Evolutionary conservation across 2,888 invertebrate genomes (phyloP).

Genomic region (Scaptomyza flava): DNA sequence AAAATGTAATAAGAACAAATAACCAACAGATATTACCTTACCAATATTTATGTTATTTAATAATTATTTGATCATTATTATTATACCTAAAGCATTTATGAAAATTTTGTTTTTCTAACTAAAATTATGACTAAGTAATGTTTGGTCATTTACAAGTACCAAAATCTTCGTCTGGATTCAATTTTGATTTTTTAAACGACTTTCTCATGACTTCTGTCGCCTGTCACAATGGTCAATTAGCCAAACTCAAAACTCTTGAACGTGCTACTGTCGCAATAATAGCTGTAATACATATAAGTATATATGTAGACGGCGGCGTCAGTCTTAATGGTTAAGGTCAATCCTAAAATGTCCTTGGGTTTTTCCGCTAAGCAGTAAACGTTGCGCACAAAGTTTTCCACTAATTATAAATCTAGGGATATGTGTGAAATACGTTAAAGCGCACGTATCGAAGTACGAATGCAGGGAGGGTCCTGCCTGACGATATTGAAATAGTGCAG

Average conservation of each 20-base stretch:
- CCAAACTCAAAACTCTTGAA: constrained; percentile 14
- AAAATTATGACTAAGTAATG: background rate
- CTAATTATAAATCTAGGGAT: constrained; percentile 56
- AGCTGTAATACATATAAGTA: background rate
- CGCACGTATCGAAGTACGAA: constrained; percentile 54
- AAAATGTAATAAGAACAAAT: background rate
- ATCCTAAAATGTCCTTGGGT: constrained; percentile 45
- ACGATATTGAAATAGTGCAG: constrained; percentile 39
- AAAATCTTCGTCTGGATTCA: background rate
- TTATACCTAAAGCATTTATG: too few relatives aligned
- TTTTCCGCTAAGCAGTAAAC: constrained; percentile 32
- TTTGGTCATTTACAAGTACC: background rate
- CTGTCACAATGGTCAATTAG: constrained; percentile 49
- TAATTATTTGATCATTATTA: too few relatives aligned
- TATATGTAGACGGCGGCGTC: constrained; percentile 36
- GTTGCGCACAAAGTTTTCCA: constrained; percentile 60
- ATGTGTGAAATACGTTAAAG: constrained; percentile 63
- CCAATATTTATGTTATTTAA: too few relatives aligned
- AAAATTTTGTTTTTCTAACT: background rate
- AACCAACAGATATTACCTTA: too few relatives aligned
- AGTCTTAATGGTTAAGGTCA: constrained; percentile 43
- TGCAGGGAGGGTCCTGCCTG: constrained; percentile 1
- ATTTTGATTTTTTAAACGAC: constrained; percentile 13
- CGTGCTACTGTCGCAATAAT: constrained; percentile 39
- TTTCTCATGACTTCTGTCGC: constrained; percentile 52